These are phyloP conservation scores for Oceanodroma leucorhoa DNA, from an alignment of 2,797 vertebrate genomes.

Conservation along the genomic window DNA sequence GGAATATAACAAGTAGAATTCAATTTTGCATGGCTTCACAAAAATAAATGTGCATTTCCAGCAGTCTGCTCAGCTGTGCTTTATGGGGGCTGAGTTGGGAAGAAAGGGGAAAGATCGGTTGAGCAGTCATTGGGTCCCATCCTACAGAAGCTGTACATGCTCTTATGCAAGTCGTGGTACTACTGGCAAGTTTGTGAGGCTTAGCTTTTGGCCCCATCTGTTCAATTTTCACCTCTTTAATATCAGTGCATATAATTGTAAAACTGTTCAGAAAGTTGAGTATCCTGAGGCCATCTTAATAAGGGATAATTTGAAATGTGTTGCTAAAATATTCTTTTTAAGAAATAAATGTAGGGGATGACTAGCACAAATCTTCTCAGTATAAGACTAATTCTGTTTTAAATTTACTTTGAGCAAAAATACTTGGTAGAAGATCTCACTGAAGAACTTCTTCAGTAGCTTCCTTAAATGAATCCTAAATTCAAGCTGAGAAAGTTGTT, in stretches of 20 bases:
- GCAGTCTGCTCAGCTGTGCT: not conserved
- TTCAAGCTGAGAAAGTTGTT: not conserved
- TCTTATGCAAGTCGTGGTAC: not conserved
- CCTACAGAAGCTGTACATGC: not conserved
- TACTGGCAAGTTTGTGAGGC: not conserved
- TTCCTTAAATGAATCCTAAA: not conserved
- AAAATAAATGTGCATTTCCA: not conserved
- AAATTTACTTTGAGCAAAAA: not conserved
- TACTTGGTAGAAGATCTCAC: not conserved
- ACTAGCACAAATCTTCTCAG: not conserved
- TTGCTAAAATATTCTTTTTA: not conserved
- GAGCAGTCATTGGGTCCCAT: not conserved
- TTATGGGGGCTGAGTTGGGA: not conserved
- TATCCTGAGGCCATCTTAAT: not conserved
- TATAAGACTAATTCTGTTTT: not conserved
- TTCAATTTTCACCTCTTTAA: not conserved
- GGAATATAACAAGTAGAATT: not conserved
- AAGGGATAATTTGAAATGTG: not conserved
- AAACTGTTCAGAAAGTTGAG: not conserved
- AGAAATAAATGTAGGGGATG: not conserved
- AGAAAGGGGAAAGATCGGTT: not conserved
- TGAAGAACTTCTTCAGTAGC: not conserved
- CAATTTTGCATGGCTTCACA: constrained; percentile 23
- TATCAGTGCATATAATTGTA: not conserved
- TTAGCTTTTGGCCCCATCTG: not conserved